These are phyloP conservation scores for Xerus rutilus DNA, from an alignment of 2,797 vertebrate genomes.

Conservation along the genomic window DNA sequence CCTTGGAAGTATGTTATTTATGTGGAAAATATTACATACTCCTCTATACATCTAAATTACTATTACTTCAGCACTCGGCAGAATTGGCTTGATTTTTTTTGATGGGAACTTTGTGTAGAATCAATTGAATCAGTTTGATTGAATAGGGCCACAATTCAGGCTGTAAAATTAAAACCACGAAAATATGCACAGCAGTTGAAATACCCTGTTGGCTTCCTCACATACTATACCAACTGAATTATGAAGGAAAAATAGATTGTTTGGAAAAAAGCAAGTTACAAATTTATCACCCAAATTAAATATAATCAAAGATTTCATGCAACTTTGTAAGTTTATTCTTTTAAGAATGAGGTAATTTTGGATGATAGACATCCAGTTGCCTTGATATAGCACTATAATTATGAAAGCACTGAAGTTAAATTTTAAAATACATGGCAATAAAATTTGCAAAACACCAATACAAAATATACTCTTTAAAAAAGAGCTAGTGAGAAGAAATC, in stretches of 20 bases:
- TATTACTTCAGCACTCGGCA: neutral
- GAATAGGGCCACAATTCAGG: neutral
- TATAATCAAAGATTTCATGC: conserved; percentile 7
- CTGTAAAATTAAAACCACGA: neutral
- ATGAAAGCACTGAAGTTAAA: conserved; percentile 19
- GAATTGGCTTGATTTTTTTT: conserved; percentile 23
- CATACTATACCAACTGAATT: neutral
- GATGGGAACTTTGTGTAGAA: neutral
- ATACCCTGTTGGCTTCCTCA: neutral
- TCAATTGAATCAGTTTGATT: conserved; percentile 44
- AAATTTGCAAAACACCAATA: conserved; percentile 55
- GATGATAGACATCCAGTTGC: conserved; percentile 27
- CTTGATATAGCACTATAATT: conserved; percentile 57
- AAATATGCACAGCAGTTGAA: neutral
- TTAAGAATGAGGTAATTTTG: conserved; percentile 23
- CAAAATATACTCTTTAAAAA: conserved; percentile 2
- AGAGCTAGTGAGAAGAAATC: neutral
- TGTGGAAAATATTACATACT: neutral
- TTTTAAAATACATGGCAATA: conserved; percentile 2
- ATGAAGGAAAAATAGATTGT: neutral
- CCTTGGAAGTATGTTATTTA: neutral
- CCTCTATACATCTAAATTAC: neutral
- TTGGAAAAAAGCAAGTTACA: neutral
- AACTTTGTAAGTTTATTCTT: conserved; percentile 59
- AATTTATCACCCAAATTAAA: conserved; percentile 59